Evolutionary conservation across 2,797 vertebrate genomes (phyloP).

Genomic region (Neosilurus hyrtlii): DNA sequence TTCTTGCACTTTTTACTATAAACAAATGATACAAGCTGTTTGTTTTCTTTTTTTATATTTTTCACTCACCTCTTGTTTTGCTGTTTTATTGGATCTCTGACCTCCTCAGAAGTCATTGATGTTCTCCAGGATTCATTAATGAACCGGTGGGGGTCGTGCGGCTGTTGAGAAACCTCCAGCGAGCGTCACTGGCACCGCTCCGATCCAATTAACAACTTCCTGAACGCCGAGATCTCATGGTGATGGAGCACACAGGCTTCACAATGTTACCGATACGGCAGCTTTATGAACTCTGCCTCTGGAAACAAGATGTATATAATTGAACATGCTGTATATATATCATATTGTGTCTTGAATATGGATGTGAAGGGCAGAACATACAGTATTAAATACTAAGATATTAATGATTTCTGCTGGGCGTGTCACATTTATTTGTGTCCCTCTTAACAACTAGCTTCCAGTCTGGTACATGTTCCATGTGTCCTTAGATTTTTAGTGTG

Average conservation of each 20-base stretch:
- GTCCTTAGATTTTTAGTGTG: no score
- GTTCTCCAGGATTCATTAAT: constrained; percentile 18
- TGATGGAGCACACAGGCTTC: constrained; percentile 29
- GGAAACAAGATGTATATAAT: constrained; percentile 47
- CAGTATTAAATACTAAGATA: constrained; percentile 50
- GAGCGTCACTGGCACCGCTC: constrained; percentile 24
- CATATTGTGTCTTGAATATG: constrained; percentile 54
- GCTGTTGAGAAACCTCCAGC: neutral
- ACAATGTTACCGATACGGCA: constrained; percentile 32
- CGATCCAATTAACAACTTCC: constrained; percentile 41
- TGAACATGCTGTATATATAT: constrained; percentile 55
- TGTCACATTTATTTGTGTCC: constrained; percentile 18
- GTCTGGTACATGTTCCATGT: no score
- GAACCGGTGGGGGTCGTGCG: constrained; percentile 6
- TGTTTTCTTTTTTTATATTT: neutral
- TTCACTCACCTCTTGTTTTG: constrained; percentile 36
- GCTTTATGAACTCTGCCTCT: constrained; percentile 36
- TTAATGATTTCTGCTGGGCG: constrained; percentile 28
- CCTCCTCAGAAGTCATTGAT: neutral
- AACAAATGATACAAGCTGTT: neutral
- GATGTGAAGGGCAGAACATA: constrained; percentile 52
- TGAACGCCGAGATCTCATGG: constrained; percentile 12
- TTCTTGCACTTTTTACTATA: constrained; percentile 11
- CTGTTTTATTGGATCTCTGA: constrained; percentile 4
- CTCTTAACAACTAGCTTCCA: no score